A percentile compares a stretch with the other conserved stretches of the same genome.
phyloP scores from a whole-genome alignment of 2,113 vertebrate species.

The Plestiodon gilberti region DNA sequence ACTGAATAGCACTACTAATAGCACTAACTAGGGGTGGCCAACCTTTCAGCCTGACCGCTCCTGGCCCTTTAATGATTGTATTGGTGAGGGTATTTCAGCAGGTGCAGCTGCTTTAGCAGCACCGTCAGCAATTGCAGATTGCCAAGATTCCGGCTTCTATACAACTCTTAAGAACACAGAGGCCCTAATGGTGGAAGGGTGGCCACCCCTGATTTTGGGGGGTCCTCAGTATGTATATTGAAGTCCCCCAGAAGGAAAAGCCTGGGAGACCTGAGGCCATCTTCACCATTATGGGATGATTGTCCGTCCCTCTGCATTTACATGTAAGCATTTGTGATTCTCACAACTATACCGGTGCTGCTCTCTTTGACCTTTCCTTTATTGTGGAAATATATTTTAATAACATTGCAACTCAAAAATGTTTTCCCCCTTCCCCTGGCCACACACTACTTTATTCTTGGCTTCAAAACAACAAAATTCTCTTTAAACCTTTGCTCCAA shows the following conservation, averaged over 20 bases:
- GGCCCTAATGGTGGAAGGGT: no score
- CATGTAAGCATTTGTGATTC: accelerated
- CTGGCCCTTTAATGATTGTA: no score
- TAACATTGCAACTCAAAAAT: not conserved
- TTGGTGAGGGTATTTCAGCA: no score
- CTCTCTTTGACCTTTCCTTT: not conserved
- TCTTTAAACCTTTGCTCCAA: constrained; percentile 16
- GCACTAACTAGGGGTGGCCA: no score
- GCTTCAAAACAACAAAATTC: constrained; percentile 7
- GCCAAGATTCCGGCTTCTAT: no score
- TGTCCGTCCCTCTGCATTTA: not conserved
- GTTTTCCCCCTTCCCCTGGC: not conserved
- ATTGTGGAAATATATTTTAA: not conserved
- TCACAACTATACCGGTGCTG: not conserved
- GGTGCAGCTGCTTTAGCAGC: no score
- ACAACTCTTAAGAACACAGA: no score
- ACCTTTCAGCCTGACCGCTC: no score
- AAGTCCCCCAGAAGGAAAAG: not conserved
- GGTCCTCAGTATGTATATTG: no score
- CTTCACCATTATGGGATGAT: not conserved
- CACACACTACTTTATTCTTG: not conserved
- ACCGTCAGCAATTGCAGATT: no score
- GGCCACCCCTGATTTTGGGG: no score
- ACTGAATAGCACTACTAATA: no score
- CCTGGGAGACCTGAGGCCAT: not conserved